Evolutionary conservation across 2,888 invertebrate species (phyloP), one percentile per base, ranked within the genome.

Genomic region (Scaptomyza cyrtandrae): DNA sequence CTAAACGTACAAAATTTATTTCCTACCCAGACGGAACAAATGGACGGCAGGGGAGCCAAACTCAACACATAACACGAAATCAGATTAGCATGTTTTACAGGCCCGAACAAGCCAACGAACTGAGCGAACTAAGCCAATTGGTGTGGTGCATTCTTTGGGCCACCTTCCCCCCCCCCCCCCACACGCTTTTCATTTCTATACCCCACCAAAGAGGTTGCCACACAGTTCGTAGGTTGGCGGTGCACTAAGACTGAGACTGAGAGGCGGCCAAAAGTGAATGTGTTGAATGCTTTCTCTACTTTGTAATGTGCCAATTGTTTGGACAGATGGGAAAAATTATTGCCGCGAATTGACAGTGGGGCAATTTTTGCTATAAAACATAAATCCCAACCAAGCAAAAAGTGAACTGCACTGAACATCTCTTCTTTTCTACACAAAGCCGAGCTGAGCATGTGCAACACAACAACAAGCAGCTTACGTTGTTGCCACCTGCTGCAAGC

Each of bases 51-150:
- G 49, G 48, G 60, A 59, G 48, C 53, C 49, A 48, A 72, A 79
- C 86, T 86, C 80, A 88, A 86, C 83, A 88, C 88, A 88, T 88
- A 83, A 88, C 83, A 83, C 83, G 88, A 83, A 83, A 83, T 83
- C 83, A 83, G 83, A 83, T 83, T 83, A 83, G 83, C 83, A 83
- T 83, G 82, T 83, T 86, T 88, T 81, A 81, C 81, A 81, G 81
- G 73, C 69, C 71, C 71, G 68, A 72, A 76, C 84, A 76, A 83
- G 80, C 67, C 58, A 67, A 57, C 71, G 54, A 70, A 63, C 69
- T 63, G 71, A 74, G 56, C 83, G 86, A 86, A 83, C 86, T 85
- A 81, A 86, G 80, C 88, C 82, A 82, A 87, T 80, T 86, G 58
- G 69, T 69, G 53, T 72, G 58, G 66, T 77, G 81, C 71, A 84